Evolutionary conservation across 2,113 vertebrate species (phyloP).

Genomic region (Epinephelus lanceolatus): DNA sequence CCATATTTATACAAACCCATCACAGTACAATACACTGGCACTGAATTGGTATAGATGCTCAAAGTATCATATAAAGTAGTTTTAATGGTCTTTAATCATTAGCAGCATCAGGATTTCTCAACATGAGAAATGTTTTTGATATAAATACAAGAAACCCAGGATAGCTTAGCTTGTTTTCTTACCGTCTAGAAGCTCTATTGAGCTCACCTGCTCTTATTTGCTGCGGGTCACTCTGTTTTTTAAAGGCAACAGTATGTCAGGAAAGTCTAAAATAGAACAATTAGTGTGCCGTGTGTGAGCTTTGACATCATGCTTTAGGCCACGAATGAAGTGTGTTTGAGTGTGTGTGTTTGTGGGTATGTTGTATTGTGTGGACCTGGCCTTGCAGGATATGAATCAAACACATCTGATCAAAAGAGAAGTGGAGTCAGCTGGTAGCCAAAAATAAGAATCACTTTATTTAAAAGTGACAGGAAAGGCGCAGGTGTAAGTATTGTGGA

Average conservation of each 20-base stretch:
- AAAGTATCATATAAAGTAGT: background rate
- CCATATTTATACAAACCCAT: background rate
- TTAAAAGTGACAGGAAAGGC: conserved; percentile 33
- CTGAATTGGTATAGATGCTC: background rate
- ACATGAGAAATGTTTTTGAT: background rate
- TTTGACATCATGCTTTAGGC: conserved; percentile 8
- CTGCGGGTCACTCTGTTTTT: background rate
- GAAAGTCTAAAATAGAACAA: conserved; percentile 8
- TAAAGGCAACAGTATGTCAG: background rate
- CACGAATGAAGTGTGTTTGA: conserved; percentile 2
- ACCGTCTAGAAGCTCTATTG: background rate
- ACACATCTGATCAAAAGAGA: conserved; percentile 1
- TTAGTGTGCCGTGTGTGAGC: background rate
- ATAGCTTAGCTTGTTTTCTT: background rate
- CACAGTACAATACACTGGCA: background rate
- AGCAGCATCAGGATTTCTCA: background rate
- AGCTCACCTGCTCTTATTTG: background rate
- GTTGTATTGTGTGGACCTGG: conserved; percentile 1
- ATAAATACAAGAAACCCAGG: background rate
- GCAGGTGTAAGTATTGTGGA: conserved; percentile 13
- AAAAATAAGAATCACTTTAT: conserved; percentile 27
- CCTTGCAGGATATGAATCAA: conserved; percentile 1
- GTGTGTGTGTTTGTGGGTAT: background rate
- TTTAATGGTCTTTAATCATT: background rate
- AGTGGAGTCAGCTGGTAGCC: conserved; percentile 11